Evolutionary conservation across 1,140 invertebrate genomes (phyloP).

Genomic region (Campoletis sonorensis): DNA sequence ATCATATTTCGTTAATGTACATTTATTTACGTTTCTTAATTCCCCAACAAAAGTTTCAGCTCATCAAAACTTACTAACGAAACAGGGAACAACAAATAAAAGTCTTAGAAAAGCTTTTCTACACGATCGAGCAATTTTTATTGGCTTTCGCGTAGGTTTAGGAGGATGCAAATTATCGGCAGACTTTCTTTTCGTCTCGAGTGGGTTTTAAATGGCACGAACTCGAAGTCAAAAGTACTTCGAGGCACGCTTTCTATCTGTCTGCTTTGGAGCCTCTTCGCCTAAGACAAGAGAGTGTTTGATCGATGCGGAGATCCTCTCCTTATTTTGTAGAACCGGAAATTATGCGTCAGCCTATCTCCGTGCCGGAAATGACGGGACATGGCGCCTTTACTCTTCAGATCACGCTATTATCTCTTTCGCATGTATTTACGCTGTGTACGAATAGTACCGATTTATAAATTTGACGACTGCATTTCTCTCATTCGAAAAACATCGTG

Average conservation of each 20-base stretch:
- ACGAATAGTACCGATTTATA: conserved; percentile 4
- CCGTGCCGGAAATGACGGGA: conserved; percentile 69
- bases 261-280: conserved; percentile 55
- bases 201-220: conserved; percentile 49
- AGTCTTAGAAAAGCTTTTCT: not conserved
- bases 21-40: not conserved
- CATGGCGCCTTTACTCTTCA: conserved; percentile 57
- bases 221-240: not conserved
- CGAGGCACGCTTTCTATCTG: conserved; percentile 32
- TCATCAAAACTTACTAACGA: not conserved
- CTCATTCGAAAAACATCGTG: conserved; percentile 2
- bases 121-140: not conserved
- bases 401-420: conserved; percentile 72
- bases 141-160: not conserved
- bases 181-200: not conserved
- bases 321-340: conserved; percentile 66
- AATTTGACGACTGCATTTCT: conserved; percentile 67
- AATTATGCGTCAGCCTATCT: conserved; percentile 77
- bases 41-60: no score
- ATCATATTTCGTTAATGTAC: not conserved
- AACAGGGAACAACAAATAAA: not conserved
- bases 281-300: conserved; percentile 67
- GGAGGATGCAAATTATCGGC: conserved; percentile 35
- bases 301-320: conserved; percentile 73
- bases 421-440: not conserved